Conservation (phyloP, 2,888 invertebrate genomes). For the Branchellion lobata region DNA sequence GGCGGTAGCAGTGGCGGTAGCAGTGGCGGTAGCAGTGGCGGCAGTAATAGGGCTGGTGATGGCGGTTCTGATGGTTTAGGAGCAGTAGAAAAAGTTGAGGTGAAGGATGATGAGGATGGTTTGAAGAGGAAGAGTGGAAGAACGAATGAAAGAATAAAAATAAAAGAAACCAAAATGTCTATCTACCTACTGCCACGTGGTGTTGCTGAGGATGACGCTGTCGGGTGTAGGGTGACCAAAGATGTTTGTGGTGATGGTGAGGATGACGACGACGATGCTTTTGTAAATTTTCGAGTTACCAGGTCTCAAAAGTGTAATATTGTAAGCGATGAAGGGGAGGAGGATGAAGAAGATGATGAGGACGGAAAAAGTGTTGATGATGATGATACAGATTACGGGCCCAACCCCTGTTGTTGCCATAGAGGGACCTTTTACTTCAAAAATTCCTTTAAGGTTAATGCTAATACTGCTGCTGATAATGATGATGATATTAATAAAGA, state of each 20-base stretch:
- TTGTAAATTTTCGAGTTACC: slow-evolving; percentile 13
- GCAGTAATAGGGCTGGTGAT: too few species aligned
- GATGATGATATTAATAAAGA: neutral
- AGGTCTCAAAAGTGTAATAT: neutral
- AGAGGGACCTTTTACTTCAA: too few species aligned
- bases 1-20: neutral
- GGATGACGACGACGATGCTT: slow-evolving; percentile 26
- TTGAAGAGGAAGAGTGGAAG: neutral
- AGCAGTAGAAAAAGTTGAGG: neutral
- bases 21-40: too few species aligned
- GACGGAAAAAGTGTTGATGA: slow-evolving; percentile 2
- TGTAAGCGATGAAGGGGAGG: neutral
- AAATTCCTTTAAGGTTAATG: too few species aligned
- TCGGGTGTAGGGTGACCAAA: neutral
- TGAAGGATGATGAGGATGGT: neutral
- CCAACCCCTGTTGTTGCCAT: neutral
- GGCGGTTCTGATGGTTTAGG: too few species aligned
- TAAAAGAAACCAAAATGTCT: neutral
- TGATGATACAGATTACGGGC: slow-evolving; percentile 17
- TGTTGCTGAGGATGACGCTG: slow-evolving; percentile 18
- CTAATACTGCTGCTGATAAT: too few species aligned
- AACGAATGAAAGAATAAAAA: neutral
- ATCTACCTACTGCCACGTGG: neutral
- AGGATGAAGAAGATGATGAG: neutral
- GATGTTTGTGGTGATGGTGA: neutral